Conservation (phyloP, 1,140 invertebrate species). For the Drosophila teissieri region DNA sequence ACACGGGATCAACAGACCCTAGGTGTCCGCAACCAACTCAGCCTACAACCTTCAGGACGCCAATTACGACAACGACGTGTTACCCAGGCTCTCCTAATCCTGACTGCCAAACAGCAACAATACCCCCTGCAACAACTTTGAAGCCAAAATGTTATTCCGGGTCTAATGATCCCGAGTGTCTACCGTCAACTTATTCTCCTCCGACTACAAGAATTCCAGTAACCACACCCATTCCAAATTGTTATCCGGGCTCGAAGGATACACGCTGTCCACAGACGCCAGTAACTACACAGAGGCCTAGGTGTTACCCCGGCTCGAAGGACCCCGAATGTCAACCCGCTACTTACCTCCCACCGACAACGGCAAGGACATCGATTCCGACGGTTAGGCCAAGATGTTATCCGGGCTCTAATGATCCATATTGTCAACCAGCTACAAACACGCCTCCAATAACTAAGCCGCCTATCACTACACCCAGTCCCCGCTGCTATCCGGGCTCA, state of each 20-base stretch:
- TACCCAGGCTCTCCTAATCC: slow-evolving; percentile 79
- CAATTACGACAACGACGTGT: slow-evolving; percentile 23
- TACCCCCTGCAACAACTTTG: slow-evolving; percentile 5
- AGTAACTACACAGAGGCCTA: slow-evolving; percentile 43
- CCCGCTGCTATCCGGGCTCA: slow-evolving; percentile 79
- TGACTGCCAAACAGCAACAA: slow-evolving; percentile 34
- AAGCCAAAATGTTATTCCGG: slow-evolving; percentile 47
- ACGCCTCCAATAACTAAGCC: slow-evolving; percentile 55
- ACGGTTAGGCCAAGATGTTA: slow-evolving; percentile 53
- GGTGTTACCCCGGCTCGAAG: slow-evolving; percentile 83
- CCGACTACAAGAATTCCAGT: slow-evolving; percentile 18
- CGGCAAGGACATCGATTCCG: slow-evolving; percentile 35
- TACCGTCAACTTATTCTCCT: slow-evolving; percentile 28
- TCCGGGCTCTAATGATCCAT: slow-evolving; percentile 85
- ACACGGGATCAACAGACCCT: slow-evolving; percentile 80
- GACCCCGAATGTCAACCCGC: slow-evolving; percentile 82
- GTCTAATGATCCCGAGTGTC: slow-evolving; percentile 27
- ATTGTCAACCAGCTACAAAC: slow-evolving; percentile 83
- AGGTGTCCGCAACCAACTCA: slow-evolving; percentile 23
- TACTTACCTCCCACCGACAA: slow-evolving; percentile 22
- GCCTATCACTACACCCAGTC: slow-evolving; percentile 16
- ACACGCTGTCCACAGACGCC: slow-evolving; percentile 35
- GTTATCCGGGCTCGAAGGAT: slow-evolving; percentile 48
- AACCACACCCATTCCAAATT: slow-evolving; percentile 34
- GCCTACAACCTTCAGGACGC: slow-evolving; percentile 34